Evolutionary conservation across 2,113 vertebrate species (phyloP).

Genomic region (Tragulus kanchil): DNA sequence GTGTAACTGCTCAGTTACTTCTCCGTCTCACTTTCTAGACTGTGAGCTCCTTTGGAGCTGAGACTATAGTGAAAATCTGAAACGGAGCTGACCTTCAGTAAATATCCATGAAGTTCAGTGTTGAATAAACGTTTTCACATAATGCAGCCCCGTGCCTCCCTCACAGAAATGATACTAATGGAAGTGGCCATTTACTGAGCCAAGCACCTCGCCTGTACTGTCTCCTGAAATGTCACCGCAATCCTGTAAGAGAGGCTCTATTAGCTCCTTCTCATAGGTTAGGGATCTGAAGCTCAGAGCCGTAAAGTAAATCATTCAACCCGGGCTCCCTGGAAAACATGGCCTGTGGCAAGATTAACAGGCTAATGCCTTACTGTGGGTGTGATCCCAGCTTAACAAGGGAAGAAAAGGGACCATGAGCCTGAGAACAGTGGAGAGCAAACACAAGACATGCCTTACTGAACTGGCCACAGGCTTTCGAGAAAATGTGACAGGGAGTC

Average conservation of each 20-base stretch:
- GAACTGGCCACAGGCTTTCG: neutral
- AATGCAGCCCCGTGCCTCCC: neutral
- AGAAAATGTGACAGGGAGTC: neutral
- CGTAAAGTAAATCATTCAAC: neutral
- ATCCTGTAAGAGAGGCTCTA: neutral
- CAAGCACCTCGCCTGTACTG: neutral
- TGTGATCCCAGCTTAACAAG: neutral
- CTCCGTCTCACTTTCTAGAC: neutral
- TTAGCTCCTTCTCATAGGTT: neutral
- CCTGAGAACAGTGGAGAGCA: neutral
- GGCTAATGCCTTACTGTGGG: neutral
- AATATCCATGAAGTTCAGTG: neutral
- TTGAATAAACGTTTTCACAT: neutral
- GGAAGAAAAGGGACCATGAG: neutral
- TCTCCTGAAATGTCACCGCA: neutral
- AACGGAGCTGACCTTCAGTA: neutral
- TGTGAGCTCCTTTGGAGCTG: neutral
- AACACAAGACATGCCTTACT: neutral
- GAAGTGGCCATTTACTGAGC: neutral
- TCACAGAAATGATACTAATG: neutral
- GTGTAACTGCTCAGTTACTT: neutral
- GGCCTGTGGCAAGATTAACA: neutral
- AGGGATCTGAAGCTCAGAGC: slow-evolving; percentile 38
- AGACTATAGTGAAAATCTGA: neutral
- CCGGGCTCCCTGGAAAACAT: neutral